Percentiles rank a stretch among this genome's conserved stretches.
phyloP scores from a whole-genome alignment of 2,113 vertebrate genomes.

The Turnix velox region DNA sequence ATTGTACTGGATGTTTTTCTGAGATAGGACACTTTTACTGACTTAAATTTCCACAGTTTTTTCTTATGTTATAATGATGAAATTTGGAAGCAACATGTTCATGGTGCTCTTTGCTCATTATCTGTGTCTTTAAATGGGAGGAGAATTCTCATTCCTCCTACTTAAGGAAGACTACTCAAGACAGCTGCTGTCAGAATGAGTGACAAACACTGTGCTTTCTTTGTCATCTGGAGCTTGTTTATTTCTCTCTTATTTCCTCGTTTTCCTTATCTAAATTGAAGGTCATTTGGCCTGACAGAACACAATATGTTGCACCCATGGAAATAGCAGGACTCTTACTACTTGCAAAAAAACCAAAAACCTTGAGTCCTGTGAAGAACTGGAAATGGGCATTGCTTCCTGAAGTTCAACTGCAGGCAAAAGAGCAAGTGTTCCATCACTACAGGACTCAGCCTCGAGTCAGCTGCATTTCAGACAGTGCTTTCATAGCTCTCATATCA shows the following conservation, averaged over 20 bases:
- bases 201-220: background rate
- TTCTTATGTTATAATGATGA: background rate
- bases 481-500: background rate
- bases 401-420: background rate
- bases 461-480: background rate
- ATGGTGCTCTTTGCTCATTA: background rate
- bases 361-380: background rate
- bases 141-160: background rate
- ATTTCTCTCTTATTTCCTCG: background rate
- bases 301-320: background rate
- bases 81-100: background rate
- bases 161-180: background rate
- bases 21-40: background rate
- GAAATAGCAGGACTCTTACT: background rate
- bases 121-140: background rate
- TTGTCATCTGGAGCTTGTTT: background rate
- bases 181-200: background rate
- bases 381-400: slow-evolving; percentile 23
- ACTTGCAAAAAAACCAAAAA: background rate
- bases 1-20: background rate
- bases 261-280: background rate
- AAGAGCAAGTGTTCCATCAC: background rate
- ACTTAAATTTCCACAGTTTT: background rate
- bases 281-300: background rate
- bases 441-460: background rate